A percentile compares a stretch with the other conserved stretches of the same genome.
phyloP scores from a whole-genome alignment of 2,797 vertebrate genomes.

The Melanitta fusca region DNA sequence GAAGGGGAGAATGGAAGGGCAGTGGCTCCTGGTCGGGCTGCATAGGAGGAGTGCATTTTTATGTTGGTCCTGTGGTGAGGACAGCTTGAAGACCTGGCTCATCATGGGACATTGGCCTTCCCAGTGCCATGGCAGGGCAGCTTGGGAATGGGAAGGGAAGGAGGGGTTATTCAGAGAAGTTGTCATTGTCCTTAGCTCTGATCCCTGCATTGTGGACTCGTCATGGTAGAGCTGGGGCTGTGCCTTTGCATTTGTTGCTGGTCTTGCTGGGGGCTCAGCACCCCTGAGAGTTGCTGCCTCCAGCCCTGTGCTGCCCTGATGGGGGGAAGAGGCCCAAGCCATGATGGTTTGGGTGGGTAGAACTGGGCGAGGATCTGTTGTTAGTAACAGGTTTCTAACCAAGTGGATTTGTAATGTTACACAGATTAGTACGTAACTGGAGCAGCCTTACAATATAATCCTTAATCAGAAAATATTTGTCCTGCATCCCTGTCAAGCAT shows the following conservation, averaged over 20 bases:
- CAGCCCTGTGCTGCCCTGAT: not conserved
- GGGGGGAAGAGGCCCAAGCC: accelerated
- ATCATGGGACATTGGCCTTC: not conserved
- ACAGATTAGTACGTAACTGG: not conserved
- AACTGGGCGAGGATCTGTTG: not conserved
- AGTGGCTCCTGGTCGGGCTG: not conserved
- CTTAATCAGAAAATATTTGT: not conserved
- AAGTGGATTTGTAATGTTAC: not conserved
- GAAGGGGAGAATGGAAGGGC: not conserved
- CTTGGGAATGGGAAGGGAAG: not conserved
- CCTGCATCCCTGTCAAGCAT: not conserved
- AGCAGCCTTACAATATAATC: not conserved
- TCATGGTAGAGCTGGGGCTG: accelerated
- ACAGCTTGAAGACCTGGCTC: not conserved
- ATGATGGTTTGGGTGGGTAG: not conserved
- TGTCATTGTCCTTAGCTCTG: not conserved
- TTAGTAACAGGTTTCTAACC: not conserved
- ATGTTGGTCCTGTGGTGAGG: accelerated
- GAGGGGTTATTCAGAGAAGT: not conserved
- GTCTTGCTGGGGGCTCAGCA: not conserved
- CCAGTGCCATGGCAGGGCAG: not conserved
- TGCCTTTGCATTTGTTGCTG: not conserved
- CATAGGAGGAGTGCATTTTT: accelerated
- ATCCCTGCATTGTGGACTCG: not conserved
- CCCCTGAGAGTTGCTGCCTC: not conserved